A percentile compares a stretch with the other conserved stretches of the same genome.
These are phyloP conservation scores for Urophycis tenuis DNA, from an alignment of 2,797 vertebrate genomes.

Conservation along the genomic window DNA sequence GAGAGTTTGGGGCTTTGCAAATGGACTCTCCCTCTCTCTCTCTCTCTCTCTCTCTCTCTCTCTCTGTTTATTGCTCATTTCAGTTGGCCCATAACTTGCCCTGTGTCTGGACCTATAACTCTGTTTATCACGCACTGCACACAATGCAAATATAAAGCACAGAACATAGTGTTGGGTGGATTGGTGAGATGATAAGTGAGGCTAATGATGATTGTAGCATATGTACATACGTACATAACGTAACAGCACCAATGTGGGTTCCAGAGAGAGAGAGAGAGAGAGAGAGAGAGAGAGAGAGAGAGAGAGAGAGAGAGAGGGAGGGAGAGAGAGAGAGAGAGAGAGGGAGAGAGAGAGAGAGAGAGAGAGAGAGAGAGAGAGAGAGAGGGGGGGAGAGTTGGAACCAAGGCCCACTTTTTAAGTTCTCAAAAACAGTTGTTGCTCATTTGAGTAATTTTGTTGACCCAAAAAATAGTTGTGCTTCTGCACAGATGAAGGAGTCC, in stretches of 20 bases:
- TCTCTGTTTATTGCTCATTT: slow-evolving; percentile 53
- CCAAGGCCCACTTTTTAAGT: background rate
- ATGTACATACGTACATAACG: background rate
- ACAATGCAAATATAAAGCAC: slow-evolving; percentile 32
- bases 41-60: slow-evolving; percentile 31
- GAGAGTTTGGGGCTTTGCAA: slow-evolving; percentile 37
- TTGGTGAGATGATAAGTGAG: slow-evolving; percentile 47
- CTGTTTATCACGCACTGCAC: slow-evolving; percentile 39
- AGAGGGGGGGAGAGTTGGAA: no score
- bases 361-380: no score
- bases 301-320: no score
- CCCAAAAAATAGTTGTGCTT: slow-evolving; percentile 41
- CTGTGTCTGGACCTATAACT: slow-evolving; percentile 36
- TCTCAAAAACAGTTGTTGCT: background rate
- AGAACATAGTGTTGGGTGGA: slow-evolving; percentile 40
- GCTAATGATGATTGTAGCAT: slow-evolving; percentile 1
- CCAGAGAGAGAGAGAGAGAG: background rate
- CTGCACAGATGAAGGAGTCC: slow-evolving; percentile 36
- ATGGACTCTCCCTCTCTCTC: slow-evolving; percentile 41
- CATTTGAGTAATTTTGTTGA: slow-evolving; percentile 28
- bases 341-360: no score
- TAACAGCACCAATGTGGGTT: background rate
- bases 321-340: no score
- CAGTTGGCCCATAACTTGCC: slow-evolving; percentile 37
- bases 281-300: no score